These are phyloP conservation scores for Vanacampus margaritifer DNA, from an alignment of 2,113 vertebrate genomes.

Conservation along the genomic window DNA sequence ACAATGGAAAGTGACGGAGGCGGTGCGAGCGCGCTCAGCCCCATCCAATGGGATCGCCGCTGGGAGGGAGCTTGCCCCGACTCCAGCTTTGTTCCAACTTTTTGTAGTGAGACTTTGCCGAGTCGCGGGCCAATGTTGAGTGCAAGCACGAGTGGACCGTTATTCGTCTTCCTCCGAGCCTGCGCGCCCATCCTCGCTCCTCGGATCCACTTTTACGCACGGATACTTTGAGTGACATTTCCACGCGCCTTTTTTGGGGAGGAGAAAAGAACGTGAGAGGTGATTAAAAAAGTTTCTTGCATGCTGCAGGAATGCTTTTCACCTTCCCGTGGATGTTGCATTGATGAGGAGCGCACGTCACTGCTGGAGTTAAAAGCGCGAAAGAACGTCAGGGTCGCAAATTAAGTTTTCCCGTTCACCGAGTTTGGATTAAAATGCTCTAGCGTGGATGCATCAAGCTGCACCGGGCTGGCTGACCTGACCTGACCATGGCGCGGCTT, in stretches of 20 bases:
- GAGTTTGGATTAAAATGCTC: constrained; percentile 53
- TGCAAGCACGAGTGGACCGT: constrained; percentile 49
- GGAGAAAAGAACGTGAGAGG: background rate
- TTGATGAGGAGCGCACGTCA: constrained; percentile 8
- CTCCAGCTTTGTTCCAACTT: constrained; percentile 75
- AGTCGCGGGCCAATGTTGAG: background rate
- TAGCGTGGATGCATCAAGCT: constrained; percentile 58
- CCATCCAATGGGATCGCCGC: constrained; percentile 60
- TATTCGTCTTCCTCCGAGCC: constrained; percentile 46
- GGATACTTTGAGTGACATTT: background rate
- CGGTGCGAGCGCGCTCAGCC: constrained; percentile 36
- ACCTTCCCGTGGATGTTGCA: constrained; percentile 36
- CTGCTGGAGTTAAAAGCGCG: constrained; percentile 23
- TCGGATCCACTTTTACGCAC: constrained; percentile 42
- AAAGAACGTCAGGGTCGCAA: background rate
- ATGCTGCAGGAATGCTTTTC: constrained; percentile 30
- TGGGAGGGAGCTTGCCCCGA: constrained; percentile 67
- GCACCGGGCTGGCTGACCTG: constrained; percentile 39
- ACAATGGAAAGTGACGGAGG: constrained; percentile 25
- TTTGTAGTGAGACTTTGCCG: constrained; percentile 36
- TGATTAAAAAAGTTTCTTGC: constrained; percentile 21
- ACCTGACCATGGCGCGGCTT: constrained; percentile 63
- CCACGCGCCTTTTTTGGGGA: background rate
- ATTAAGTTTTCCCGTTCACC: constrained; percentile 13
- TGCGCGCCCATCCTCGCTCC: constrained; percentile 23